Evolutionary conservation across 2,888 invertebrate genomes (phyloP).

Genomic region (Proisotoma minuta): DNA sequence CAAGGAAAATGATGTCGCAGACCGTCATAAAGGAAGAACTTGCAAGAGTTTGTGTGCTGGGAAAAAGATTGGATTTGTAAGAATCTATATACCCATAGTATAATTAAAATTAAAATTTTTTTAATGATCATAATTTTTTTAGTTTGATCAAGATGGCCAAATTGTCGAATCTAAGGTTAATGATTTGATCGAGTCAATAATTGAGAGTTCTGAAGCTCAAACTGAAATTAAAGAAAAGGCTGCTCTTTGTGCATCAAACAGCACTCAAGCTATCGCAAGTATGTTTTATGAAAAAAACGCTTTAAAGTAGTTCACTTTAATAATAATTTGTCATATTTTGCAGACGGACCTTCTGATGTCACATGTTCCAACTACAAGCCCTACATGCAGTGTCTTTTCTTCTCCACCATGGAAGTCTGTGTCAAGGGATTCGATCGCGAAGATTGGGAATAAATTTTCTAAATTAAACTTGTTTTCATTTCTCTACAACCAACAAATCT

Average conservation of each 20-base stretch:
- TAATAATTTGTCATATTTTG: not conserved
- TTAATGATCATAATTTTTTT: not conserved
- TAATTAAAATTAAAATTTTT: not conserved
- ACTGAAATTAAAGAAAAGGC: conserved; percentile 6
- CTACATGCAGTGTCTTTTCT: conserved; percentile 12
- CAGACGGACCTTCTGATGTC: conserved; percentile 1
- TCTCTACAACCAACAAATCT: too few relatives aligned
- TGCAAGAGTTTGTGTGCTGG: conserved; percentile 14
- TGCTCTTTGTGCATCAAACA: conserved; percentile 9
- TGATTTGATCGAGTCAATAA: conserved; percentile 9
- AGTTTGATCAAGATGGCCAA: conserved; percentile 15
- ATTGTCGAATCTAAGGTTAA: conserved; percentile 13
- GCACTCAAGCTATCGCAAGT: conserved; percentile 1
- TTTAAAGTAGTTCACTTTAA: too few relatives aligned
- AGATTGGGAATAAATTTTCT: conserved; percentile 6
- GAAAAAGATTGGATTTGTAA: conserved; percentile 18
- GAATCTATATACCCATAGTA: not conserved
- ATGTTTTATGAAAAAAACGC: not conserved
- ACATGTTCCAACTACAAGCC: conserved; percentile 21
- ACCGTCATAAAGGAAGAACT: conserved; percentile 4
- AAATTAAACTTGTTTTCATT: not conserved
- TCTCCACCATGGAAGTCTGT: conserved; percentile 7
- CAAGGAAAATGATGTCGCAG: conserved; percentile 13
- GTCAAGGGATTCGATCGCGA: not conserved
- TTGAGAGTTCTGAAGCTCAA: conserved; percentile 14